Evolutionary conservation across 2,888 invertebrate genomes (phyloP), one percentile per base, ranked within the genome.

Genomic region (Pilophorus perplexus): DNA sequence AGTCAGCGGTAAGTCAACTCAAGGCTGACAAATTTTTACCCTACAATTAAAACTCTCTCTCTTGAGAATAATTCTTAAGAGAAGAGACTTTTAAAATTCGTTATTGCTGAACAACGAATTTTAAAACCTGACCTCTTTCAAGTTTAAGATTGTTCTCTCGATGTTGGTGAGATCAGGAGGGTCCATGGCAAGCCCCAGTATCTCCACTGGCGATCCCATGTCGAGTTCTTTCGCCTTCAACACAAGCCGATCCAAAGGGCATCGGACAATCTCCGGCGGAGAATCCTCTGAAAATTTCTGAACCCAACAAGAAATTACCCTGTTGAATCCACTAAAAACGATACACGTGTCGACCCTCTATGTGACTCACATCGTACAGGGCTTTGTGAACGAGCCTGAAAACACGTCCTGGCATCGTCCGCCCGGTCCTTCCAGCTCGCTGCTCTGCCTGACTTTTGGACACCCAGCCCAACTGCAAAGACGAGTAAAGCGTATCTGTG

Each of bases 371-470:
- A 33, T 81, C 76, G 75, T 87, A 93, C 74, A 89, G 88, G 23
- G 76, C 73, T 70, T 82, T 80, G 0, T 83, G 79, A 0, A 94
- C 84, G 70, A 94, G 81, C 62, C 95, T 80, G 77, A 93, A 97
- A 3, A 93, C 92, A 72, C 91, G 80, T 0, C 92, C 95, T 74
- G 87, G 85, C 64, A 88, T 82, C 5, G 94, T 88, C 72, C 97
- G 84, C 1, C 97, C 97, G 62, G 92, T 90, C 69, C 97, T 85
- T 1, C 97, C 97, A 46, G 88, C 85, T 64, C 97, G 83, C 79
- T 97, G 97, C 25, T 84, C 85, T 74, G 93, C 94, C 77, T 90
- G 95, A 0, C 88, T 85, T 74, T 90, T 88, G 0, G 94, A 89
- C 0, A 95, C 92, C 96, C 96, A 97, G 67, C 83, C 80, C 71